These are phyloP conservation scores for Tinamus major DNA, from an alignment of 2,797 vertebrate genomes.

Conservation along the genomic window DNA sequence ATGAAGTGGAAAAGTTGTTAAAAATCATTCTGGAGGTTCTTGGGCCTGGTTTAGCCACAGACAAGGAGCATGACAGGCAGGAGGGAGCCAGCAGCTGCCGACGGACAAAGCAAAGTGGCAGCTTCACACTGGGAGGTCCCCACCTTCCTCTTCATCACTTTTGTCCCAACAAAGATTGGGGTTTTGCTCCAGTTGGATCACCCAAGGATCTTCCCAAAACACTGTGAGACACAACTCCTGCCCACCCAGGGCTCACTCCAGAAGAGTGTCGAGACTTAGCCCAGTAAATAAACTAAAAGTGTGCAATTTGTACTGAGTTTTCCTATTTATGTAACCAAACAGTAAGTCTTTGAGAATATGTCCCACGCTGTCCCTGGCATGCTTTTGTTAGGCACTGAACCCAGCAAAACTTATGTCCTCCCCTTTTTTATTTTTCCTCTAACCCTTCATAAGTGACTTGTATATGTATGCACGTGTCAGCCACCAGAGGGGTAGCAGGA, in stretches of 20 bases:
- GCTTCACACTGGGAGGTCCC: not conserved
- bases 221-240: not conserved
- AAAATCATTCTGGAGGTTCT: not conserved
- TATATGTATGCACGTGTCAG: fast-evolving
- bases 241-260: fast-evolving
- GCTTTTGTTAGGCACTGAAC: not conserved
- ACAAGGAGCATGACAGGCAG: not conserved
- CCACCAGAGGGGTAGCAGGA: not conserved
- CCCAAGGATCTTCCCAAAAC: too few relatives aligned
- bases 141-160: not conserved
- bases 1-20: fast-evolving
- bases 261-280: not conserved
- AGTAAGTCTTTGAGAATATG: not conserved
- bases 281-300: not conserved
- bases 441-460: not conserved
- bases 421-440: not conserved
- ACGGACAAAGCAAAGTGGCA: fast-evolving
- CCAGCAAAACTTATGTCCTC: not conserved
- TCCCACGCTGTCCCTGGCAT: not conserved
- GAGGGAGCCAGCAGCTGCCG: fast-evolving
- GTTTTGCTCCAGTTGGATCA: not conserved
- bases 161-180: not conserved
- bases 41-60: not conserved
- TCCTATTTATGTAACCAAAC: not conserved
- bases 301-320: not conserved